Conservation (phyloP, 2,888 invertebrate species). For the Acronicta psi region DNA sequence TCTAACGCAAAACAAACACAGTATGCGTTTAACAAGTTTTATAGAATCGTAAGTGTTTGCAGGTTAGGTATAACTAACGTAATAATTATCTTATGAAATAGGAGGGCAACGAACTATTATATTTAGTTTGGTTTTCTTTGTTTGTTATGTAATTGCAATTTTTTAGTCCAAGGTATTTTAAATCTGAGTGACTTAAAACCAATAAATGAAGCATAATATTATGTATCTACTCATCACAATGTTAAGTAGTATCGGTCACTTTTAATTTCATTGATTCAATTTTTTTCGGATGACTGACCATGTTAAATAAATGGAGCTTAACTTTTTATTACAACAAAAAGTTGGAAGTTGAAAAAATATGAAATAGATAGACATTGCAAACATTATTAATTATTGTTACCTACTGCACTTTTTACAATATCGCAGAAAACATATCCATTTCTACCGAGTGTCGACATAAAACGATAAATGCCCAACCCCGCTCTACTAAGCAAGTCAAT, state of each 20-base stretch:
- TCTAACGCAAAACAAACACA: neutral
- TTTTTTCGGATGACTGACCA: constrained; percentile 10
- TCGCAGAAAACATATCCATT: constrained; percentile 13
- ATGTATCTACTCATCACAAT: constrained; percentile 1
- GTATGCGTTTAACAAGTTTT: constrained; percentile 1
- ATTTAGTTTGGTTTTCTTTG: no score
- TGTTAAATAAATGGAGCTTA: constrained; percentile 3
- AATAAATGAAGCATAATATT: no score
- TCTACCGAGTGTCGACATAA: constrained; percentile 4
- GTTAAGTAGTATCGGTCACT: neutral
- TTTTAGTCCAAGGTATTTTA: no score
- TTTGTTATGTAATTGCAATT: no score
- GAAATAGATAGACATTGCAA: constrained; percentile 25
- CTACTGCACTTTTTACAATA: constrained; percentile 6
- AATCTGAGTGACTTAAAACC: no score
- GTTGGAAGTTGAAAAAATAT: constrained; percentile 3
- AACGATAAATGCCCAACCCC: constrained; percentile 1
- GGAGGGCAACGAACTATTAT: no score
- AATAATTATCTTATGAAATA: no score
- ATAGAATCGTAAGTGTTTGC: neutral
- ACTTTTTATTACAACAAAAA: constrained; percentile 18
- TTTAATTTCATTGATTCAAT: constrained; percentile 5
- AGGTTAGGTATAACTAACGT: neutral
- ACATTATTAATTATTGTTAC: constrained; percentile 6
- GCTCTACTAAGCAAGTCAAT: neutral